A percentile compares a stretch with the other conserved stretches of the same genome.
Evolutionary conservation across 2,113 vertebrate species (phyloP).

Genomic region (Anser brachyrhynchus): DNA sequence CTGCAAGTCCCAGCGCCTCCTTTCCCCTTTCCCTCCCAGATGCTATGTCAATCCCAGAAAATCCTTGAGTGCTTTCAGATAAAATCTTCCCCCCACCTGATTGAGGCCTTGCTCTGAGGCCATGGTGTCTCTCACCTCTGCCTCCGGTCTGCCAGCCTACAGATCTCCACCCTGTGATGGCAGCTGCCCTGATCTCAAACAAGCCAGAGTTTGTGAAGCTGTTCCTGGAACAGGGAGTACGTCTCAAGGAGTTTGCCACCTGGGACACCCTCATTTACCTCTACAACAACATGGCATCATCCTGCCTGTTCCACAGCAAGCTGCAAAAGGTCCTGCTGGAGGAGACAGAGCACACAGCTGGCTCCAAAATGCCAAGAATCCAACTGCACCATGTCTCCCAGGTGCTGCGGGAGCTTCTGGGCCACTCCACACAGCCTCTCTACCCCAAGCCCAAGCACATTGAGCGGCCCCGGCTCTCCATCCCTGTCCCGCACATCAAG

Average conservation of each 20-base stretch:
- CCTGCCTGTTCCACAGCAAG: slow-evolving; percentile 85
- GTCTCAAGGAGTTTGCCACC: slow-evolving; percentile 83
- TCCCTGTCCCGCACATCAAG: slow-evolving; percentile 66
- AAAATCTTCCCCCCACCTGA: neutral
- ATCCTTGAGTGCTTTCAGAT: neutral
- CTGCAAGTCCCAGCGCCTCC: neutral
- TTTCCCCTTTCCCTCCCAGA: neutral
- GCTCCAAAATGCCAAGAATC: slow-evolving; percentile 34
- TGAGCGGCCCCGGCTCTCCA: slow-evolving; percentile 58
- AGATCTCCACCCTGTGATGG: slow-evolving; percentile 90
- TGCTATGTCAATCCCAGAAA: neutral
- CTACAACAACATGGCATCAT: slow-evolving; percentile 81
- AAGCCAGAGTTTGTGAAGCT: slow-evolving; percentile 91
- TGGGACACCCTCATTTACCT: slow-evolving; percentile 82
- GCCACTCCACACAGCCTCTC: slow-evolving; percentile 84
- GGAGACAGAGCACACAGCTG: slow-evolving; percentile 21
- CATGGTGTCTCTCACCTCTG: neutral
- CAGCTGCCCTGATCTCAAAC: slow-evolving; percentile 88
- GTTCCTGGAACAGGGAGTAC: slow-evolving; percentile 91
- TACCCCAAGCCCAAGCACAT: slow-evolving; percentile 73
- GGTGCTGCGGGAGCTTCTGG: slow-evolving; percentile 87
- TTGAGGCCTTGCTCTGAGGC: neutral
- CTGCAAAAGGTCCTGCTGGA: slow-evolving; percentile 81
- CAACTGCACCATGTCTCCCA: slow-evolving; percentile 83
- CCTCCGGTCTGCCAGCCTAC: slow-evolving; percentile 75